Evolutionary conservation across 1,140 invertebrate genomes (phyloP), one percentile per base, ranked within the genome.

Genomic region (Chelonus insularis): DNA sequence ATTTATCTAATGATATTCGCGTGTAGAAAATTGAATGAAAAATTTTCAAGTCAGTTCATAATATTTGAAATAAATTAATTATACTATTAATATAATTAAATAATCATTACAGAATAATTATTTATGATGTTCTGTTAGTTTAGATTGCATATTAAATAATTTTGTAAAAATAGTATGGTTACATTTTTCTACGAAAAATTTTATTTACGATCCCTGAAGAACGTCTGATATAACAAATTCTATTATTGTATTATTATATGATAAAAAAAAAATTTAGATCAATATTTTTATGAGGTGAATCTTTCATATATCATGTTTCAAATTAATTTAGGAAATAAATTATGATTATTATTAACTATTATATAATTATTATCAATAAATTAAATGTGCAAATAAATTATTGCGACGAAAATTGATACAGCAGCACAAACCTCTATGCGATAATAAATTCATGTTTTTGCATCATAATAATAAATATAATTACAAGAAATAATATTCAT

Each of bases 151-250:
- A n/a, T n/a, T n/a, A n/a, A n/a, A n/a, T n/a, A n/a, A n/a, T n/a
- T n/a, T n/a, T n/a, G n/a, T 11, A 56, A 32, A 29, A 25, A 29
- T 20, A 47, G 25, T 11, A 45, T 57, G 23, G 34, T 29, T 57
- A 45, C 8, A 57, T 57, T 57, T 57, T 25, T 43, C 18, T 57
- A 43, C 43, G 54, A 57, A 43, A 21, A 41, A 39, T 39, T 39
- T 39, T 39, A 39, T 39, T 39, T 12, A 39, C 14, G 37, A 39
- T 39, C 37, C 37, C 37, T 39, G n/a, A n/a, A n/a, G 37, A 39
- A 39, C 37, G 37, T 39, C 14, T 39, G 0, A 39, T 12, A 5
- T 12, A 39, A 11, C n/a, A 39, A 39, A n/a, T 39, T 3, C 14
- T 14, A 14, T 14, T 39, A 12, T 12, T 39, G n/a, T 12, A 39